Evolutionary conservation across 2,797 vertebrate species (phyloP).

Genomic region (Rhinella marina): DNA sequence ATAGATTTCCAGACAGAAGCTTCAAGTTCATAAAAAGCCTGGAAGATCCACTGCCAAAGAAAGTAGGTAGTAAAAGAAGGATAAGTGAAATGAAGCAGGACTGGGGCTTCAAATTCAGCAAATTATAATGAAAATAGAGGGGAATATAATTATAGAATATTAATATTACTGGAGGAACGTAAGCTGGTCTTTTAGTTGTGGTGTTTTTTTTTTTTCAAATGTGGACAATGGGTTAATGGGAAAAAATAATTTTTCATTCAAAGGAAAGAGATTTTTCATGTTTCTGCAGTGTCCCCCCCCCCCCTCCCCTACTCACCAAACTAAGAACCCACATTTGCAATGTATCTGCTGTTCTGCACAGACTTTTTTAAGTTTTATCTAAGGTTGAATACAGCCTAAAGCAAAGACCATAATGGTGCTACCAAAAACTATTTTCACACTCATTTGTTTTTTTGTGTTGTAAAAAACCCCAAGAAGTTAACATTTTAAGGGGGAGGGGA

Average conservation of each 20-base stretch:
- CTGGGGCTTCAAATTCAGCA: not conserved
- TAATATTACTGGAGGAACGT: not conserved
- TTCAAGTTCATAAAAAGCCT: not conserved
- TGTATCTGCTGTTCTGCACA: no score
- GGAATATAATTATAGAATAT: not conserved
- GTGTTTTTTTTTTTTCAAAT: not conserved
- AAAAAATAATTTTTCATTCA: not conserved
- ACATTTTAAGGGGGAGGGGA: no score
- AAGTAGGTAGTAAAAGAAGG: not conserved
- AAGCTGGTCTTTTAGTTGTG: not conserved
- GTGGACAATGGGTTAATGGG: not conserved
- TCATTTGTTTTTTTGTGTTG: no score
- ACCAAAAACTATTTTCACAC: no score
- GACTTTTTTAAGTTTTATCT: no score
- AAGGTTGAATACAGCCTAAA: no score
- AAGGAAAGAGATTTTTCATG: not conserved
- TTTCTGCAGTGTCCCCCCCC: no score
- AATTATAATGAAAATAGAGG: not conserved
- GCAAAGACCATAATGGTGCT: no score
- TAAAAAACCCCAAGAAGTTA: no score
- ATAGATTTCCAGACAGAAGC: slow-evolving; percentile 32
- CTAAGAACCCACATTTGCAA: no score
- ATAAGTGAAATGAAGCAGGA: not conserved
- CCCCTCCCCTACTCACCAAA: no score
- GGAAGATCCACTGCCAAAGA: not conserved